Base-by-base conservation (phyloP, 2,797 vertebrate genomes). In the Tympanoctomys barrerae region DNA sequence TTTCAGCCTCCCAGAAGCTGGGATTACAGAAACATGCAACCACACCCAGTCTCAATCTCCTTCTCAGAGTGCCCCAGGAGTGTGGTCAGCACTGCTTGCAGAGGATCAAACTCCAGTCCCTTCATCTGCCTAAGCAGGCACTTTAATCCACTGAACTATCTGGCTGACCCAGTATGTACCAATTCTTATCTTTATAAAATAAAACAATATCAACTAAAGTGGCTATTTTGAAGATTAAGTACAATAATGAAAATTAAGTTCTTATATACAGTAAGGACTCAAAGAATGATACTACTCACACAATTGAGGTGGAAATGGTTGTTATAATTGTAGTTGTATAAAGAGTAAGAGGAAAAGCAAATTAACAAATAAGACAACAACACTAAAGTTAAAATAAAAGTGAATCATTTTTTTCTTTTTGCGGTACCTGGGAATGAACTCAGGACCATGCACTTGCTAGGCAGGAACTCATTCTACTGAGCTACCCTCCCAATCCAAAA, bases 151-250 rank as follows among this genome's bases (percentile, higher is more conserved):
- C 14, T 57, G 14, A 57, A 57, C 14, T 57, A 57, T 57, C 14
- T 57, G 54, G 54, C 54, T 4, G 16, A 16, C 54, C 11, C 28
- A 87, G 5, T 33, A 7, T 78, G 13, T 7, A 92, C 92, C 46
- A 68, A 85, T 79, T 95, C 31, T 78, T 21, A 90, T 68, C 26
- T 90, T 5, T 85, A 73, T 61, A 33, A 94, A 88, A 95, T 73
- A 7, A 92, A 90, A 46, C 10, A 36, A 87, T 87, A 77, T 77
- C 16, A 91, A 94, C 49, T 82, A 12, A 82, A 62, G 61, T 62
- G 5, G 10, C 59, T 77, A 33, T 39, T 94, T 57, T 91, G 33
- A 93, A 75, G 28, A 77, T 90, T 87, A 95, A 92, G 89, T 81
- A n/a, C 4, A 62, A 87, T 86, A 77, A 92, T 59, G 1, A 75